Evolutionary conservation across 2,797 vertebrate genomes (phyloP).

Genomic region (Muraenolepis orangiensis): DNA sequence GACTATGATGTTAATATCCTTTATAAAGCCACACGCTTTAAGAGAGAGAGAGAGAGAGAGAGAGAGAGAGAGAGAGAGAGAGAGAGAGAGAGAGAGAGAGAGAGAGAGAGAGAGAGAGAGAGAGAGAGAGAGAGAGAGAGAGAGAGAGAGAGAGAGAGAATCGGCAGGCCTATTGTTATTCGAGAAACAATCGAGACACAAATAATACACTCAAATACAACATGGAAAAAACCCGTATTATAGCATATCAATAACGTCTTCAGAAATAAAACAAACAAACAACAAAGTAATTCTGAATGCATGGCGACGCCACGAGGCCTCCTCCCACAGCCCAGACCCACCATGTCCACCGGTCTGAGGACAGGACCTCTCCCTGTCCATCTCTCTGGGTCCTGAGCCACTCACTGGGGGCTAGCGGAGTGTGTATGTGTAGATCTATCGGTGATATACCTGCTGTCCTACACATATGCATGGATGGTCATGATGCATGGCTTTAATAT

Average conservation of each 20-base stretch:
- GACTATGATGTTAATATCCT: conserved; percentile 51
- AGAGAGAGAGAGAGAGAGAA: conserved; percentile 46
- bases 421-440: no score
- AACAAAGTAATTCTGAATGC: neutral
- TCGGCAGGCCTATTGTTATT: conserved; percentile 13
- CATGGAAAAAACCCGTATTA: neutral
- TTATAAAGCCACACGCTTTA: neutral
- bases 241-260: neutral
- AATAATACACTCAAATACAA: neutral
- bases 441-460: no score
- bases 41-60: neutral
- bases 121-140: no score
- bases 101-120: conserved; percentile 16
- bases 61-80: conserved; percentile 13
- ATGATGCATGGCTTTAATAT: neutral
- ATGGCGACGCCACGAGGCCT: no score
- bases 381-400: no score
- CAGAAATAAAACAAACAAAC: neutral
- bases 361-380: no score
- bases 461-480: neutral
- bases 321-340: no score
- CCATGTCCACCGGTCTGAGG: no score
- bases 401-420: no score
- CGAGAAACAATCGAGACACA: neutral
- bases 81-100: conserved; percentile 6